phyloP scores from a whole-genome alignment of 2,113 vertebrate genomes.

The Naja naja region DNA sequence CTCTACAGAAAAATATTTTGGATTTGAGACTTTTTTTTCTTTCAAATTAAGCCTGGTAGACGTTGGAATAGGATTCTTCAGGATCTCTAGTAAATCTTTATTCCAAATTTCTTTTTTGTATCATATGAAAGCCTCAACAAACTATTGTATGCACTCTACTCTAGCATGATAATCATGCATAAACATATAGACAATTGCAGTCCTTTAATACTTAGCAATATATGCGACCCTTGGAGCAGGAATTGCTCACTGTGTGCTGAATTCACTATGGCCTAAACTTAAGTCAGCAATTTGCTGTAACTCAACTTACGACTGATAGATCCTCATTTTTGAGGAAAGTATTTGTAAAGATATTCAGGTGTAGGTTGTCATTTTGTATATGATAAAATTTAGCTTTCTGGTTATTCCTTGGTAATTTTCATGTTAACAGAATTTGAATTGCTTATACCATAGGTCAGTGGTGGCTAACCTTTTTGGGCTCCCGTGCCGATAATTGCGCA shows the following conservation, averaged over 20 bases:
- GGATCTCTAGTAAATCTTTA: neutral
- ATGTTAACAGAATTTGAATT: neutral
- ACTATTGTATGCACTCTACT: neutral
- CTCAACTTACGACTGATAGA: neutral
- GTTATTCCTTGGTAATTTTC: neutral
- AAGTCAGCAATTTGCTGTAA: neutral
- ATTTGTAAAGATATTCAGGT: neutral
- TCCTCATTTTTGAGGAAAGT: neutral
- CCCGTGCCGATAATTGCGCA: too few species aligned
- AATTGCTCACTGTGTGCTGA: neutral
- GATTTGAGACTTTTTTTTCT: neutral
- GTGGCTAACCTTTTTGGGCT: too few species aligned
- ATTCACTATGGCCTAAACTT: neutral
- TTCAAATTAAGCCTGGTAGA: neutral
- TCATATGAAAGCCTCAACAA: neutral
- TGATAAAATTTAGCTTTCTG: neutral
- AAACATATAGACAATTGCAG: neutral
- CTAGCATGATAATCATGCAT: neutral
- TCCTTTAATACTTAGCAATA: neutral
- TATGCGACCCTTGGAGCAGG: neutral
- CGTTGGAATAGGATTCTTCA: neutral
- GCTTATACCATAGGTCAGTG: neutral
- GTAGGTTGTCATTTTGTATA: neutral
- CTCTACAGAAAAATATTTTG: neutral
- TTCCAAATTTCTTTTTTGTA: neutral